These are phyloP conservation scores for Pseudopodoces humilis DNA, from an alignment of 2,113 vertebrate species.

Conservation along the genomic window DNA sequence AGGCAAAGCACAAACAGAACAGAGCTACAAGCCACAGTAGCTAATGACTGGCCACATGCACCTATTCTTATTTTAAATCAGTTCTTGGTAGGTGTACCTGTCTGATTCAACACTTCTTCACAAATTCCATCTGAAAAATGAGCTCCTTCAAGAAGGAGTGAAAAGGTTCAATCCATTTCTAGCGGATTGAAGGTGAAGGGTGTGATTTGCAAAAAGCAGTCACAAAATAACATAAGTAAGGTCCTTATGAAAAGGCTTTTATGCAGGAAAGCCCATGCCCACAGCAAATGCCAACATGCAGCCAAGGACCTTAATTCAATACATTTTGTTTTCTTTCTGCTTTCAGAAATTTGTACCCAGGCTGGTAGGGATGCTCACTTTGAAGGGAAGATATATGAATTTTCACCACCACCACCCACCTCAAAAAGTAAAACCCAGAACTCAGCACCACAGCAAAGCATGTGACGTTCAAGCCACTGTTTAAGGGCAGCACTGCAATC, in stretches of 20 bases:
- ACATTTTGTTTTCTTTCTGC: not conserved
- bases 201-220: not conserved
- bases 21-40: not conserved
- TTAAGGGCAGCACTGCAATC: not conserved
- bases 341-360: not conserved
- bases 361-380: rapidly evolving
- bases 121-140: not conserved
- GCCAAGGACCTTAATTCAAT: not conserved
- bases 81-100: not conserved
- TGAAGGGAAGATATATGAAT: not conserved
- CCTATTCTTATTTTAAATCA: not conserved
- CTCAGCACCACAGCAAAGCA: not conserved
- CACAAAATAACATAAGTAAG: not conserved
- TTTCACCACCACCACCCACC: not conserved
- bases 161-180: not conserved
- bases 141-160: not conserved
- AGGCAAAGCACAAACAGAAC: not conserved
- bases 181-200: not conserved
- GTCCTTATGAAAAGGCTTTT: not conserved
- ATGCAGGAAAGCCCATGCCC: not conserved
- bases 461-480: not conserved
- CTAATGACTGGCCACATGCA: not conserved
- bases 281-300: not conserved
- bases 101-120: not conserved
- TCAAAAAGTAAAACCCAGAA: not conserved